Conservation (phyloP, 1,140 invertebrate genomes). For the Drosophila kepulauana region DNA sequence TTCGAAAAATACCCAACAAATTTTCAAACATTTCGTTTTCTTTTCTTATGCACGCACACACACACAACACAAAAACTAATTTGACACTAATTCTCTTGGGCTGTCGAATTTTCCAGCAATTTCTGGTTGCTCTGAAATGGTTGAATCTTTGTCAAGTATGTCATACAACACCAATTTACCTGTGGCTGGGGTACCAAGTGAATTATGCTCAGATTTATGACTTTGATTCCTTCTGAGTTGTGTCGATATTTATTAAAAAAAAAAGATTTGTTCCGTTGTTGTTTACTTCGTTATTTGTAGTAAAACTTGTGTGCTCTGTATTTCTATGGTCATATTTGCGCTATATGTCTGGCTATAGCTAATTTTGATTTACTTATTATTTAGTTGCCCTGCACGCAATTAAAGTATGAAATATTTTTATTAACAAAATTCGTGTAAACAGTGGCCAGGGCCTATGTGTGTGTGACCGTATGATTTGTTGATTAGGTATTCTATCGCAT, state of each 20-base stretch:
- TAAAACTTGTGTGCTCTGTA: slow-evolving; percentile 34
- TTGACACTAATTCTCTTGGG: slow-evolving; percentile 20
- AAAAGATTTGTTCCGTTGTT: slow-evolving; percentile 6
- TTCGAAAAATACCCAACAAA: slow-evolving; percentile 74
- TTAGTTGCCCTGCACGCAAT: slow-evolving; percentile 24
- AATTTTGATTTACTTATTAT: slow-evolving; percentile 9
- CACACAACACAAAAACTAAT: slow-evolving; percentile 35
- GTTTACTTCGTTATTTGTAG: slow-evolving; percentile 30
- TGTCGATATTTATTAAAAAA: slow-evolving; percentile 23
- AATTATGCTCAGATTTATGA: slow-evolving; percentile 11
- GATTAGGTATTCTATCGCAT: slow-evolving; percentile 39
- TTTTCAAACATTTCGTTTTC: slow-evolving; percentile 65
- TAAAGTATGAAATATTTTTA: slow-evolving; percentile 19
- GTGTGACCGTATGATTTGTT: slow-evolving; percentile 20
- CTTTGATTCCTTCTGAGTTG: slow-evolving; percentile 13
- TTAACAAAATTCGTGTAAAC: slow-evolving; percentile 44
- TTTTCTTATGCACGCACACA: slow-evolving; percentile 1
- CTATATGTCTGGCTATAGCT: slow-evolving; percentile 2
- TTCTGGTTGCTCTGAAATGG: slow-evolving; percentile 23
- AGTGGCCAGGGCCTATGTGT: slow-evolving; percentile 23
- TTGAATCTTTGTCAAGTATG: slow-evolving; percentile 14
- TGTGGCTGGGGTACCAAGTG: slow-evolving; percentile 28
- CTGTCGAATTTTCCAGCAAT: slow-evolving; percentile 54
- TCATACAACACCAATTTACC: slow-evolving; percentile 33
- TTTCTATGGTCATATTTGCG: slow-evolving; percentile 28